Conservation (phyloP, 2,113 vertebrate genomes). For the Entelurus aequoreus region DNA sequence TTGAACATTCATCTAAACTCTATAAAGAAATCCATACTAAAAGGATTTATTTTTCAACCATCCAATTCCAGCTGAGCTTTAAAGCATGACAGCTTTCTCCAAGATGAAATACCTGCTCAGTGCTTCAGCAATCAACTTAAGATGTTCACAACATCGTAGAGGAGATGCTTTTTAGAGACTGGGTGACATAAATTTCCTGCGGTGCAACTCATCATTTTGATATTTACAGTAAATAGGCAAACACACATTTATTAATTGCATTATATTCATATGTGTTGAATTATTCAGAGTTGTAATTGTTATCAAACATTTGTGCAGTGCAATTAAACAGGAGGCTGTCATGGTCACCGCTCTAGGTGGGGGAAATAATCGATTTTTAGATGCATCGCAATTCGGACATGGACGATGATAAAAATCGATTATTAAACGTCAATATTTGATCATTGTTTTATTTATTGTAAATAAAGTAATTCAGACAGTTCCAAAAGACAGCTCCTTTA, state of each 20-base stretch:
- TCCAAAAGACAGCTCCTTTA: no score
- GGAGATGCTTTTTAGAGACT: neutral
- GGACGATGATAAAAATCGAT: no score
- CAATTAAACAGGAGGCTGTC: neutral
- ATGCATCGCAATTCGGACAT: no score
- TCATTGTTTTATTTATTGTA: no score
- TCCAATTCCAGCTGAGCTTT: neutral
- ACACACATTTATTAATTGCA: neutral
- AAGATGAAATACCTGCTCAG: neutral
- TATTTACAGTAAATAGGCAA: neutral
- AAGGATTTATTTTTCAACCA: neutral
- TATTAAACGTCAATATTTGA: no score
- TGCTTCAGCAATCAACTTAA: neutral
- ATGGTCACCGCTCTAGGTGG: no score
- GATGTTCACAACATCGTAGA: neutral
- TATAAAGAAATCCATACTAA: slow-evolving; percentile 28
- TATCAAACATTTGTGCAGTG: neutral
- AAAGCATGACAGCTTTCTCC: neutral
- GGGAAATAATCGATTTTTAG: no score
- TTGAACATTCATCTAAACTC: slow-evolving; percentile 13
- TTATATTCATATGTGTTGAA: no score
- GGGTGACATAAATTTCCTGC: neutral
- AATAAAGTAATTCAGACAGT: no score
- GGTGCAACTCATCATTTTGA: neutral
- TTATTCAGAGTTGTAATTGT: neutral